phyloP scores from a whole-genome alignment of 1,140 invertebrate genomes.

The Leucophenga varia region DNA sequence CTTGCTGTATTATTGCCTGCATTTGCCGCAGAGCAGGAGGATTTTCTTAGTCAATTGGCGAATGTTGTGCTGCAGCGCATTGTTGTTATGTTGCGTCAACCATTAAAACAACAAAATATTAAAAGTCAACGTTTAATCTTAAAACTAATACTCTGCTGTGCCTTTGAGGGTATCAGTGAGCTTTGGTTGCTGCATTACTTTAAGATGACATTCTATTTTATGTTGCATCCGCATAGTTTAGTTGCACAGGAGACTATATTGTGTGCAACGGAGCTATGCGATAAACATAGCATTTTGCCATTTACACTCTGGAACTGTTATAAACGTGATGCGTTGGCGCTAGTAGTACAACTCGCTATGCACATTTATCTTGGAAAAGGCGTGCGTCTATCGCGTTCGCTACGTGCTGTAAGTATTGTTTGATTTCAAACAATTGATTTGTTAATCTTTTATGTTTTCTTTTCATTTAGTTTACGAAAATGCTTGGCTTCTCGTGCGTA shows the following conservation, averaged over 20 bases:
- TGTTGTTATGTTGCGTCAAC: conserved; percentile 10
- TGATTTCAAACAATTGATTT: neutral
- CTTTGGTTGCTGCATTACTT: conserved; percentile 60
- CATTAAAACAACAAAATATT: conserved; percentile 13
- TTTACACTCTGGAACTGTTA: conserved; percentile 68
- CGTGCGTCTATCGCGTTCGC: conserved; percentile 53
- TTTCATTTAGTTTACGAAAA: conserved; percentile 32
- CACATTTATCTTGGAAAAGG: conserved; percentile 61
- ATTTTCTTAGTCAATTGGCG: conserved; percentile 22
- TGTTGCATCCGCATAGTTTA: conserved; percentile 65
- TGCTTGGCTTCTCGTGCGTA: conserved; percentile 46
- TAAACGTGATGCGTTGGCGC: conserved; percentile 65
- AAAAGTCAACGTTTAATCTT: conserved; percentile 21
- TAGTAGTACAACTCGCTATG: conserved; percentile 63
- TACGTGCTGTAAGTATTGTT: conserved; percentile 53
- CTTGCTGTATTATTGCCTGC: conserved; percentile 12
- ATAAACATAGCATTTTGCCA: conserved; percentile 60
- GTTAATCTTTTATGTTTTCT: neutral
- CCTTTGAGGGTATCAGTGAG: conserved; percentile 40
- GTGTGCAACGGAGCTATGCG: conserved; percentile 64
- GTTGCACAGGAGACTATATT: conserved; percentile 64
- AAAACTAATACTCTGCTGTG: conserved; percentile 26
- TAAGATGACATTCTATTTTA: conserved; percentile 65
- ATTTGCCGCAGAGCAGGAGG: neutral
- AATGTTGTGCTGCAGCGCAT: conserved; percentile 17